These are phyloP conservation scores for Pavo muticus DNA, from an alignment of 2,113 vertebrate species.

Conservation along the genomic window DNA sequence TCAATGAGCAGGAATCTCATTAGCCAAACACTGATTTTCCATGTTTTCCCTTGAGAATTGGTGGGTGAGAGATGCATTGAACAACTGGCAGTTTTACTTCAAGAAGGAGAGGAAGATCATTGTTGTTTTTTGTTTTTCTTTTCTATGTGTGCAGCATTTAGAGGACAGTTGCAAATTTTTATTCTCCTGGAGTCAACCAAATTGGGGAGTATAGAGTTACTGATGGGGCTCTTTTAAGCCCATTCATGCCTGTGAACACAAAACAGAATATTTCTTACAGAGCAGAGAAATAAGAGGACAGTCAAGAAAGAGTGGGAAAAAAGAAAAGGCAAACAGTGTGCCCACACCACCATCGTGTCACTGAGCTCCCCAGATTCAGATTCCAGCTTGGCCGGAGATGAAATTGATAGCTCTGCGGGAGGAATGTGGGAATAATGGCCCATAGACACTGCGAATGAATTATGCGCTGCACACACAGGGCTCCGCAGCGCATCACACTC, in stretches of 20 bases:
- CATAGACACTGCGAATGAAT: slow-evolving; percentile 38
- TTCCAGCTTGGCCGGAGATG: slow-evolving; percentile 24
- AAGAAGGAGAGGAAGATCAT: not conserved
- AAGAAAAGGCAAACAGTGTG: not conserved
- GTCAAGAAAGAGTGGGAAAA: accelerated
- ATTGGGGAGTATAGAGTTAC: not conserved
- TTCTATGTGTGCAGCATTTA: not conserved
- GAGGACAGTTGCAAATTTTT: not conserved
- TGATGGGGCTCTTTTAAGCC: not conserved
- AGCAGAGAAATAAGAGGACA: not conserved
- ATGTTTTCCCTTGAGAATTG: not conserved
- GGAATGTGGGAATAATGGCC: slow-evolving; percentile 67
- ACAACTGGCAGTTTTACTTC: slow-evolving; percentile 18
- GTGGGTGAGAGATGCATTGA: not conserved
- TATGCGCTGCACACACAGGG: slow-evolving; percentile 52
- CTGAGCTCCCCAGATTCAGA: slow-evolving; percentile 13
- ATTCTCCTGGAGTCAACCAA: not conserved
- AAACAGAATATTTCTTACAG: not conserved
- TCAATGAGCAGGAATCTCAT: slow-evolving; percentile 9
- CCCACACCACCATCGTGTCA: not conserved
- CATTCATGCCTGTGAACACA: not conserved
- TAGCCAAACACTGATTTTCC: not conserved
- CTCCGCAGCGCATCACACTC: slow-evolving; percentile 27
- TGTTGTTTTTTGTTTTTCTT: not conserved
- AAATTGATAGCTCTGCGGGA: slow-evolving; percentile 44